These are phyloP conservation scores for Carassius gibelio DNA, from an alignment of 2,113 vertebrate species.

Conservation along the genomic window DNA sequence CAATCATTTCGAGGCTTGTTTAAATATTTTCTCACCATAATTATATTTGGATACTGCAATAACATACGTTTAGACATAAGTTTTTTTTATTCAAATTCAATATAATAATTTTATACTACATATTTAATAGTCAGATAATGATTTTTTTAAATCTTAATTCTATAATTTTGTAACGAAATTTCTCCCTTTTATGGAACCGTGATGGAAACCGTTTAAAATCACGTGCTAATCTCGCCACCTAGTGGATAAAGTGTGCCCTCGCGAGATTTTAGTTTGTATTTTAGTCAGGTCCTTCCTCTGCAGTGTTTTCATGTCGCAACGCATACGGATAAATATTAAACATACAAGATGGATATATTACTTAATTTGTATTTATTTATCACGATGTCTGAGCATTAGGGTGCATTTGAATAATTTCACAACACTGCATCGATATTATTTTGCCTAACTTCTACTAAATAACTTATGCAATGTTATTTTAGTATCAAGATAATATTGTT, in stretches of 20 bases:
- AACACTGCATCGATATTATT: not conserved
- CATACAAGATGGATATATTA: not conserved
- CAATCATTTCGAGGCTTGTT: not conserved
- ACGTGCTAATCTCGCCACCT: conserved; percentile 30
- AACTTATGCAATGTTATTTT: too few species aligned
- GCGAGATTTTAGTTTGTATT: not conserved
- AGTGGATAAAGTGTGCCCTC: conserved; percentile 6
- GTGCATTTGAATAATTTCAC: not conserved
- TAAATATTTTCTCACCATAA: not conserved
- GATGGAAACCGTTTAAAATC: not conserved
- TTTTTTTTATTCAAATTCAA: not conserved
- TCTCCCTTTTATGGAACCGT: not conserved
- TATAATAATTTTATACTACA: not conserved
- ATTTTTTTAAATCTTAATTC: not conserved
- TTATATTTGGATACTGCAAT: not conserved
- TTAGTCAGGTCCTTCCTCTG: not conserved
- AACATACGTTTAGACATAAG: not conserved
- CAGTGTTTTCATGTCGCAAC: not conserved
- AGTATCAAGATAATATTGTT: too few species aligned
- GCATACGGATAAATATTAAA: not conserved
- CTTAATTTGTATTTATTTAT: too few species aligned
- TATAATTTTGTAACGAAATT: not conserved
- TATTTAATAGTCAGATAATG: not conserved
- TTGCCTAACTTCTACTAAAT: not conserved
- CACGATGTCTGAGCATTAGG: too few species aligned